A percentile compares a stretch with the other conserved stretches of the same genome.
Evolutionary conservation across 1,140 invertebrate genomes (phyloP).

Genomic region (Episyrphus balteatus): DNA sequence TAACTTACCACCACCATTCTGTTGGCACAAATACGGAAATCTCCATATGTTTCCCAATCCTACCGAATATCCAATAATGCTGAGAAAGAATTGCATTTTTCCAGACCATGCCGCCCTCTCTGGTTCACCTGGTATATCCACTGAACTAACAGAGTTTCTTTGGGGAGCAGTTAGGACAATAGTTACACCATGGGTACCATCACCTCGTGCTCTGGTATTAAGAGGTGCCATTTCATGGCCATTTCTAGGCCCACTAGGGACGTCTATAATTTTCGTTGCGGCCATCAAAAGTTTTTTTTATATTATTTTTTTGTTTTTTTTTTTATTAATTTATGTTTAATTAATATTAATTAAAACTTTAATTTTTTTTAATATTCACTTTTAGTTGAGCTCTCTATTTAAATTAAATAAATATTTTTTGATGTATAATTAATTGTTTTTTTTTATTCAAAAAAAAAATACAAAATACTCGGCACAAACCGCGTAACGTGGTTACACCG

Average conservation of each 20-base stretch:
- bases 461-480: too few species aligned
- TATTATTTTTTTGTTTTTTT: not conserved
- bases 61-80: constrained; percentile 82
- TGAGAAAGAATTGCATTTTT: constrained; percentile 84
- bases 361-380: not conserved
- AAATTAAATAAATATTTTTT: too few species aligned
- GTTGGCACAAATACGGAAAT: constrained; percentile 89
- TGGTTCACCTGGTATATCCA: constrained; percentile 34
- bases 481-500: too few species aligned
- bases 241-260: constrained; percentile 23
- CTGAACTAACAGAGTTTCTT: constrained; percentile 42
- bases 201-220: constrained; percentile 50
- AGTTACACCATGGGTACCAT: constrained; percentile 49
- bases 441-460: too few species aligned
- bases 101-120: constrained; percentile 67
- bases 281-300: constrained; percentile 22
- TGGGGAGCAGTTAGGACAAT: constrained; percentile 46
- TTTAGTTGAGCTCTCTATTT: not conserved
- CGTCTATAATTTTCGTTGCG: constrained; percentile 36
- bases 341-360: not conserved
- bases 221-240: constrained; percentile 68
- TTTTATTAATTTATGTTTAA: constrained; percentile 20
- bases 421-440: too few species aligned
- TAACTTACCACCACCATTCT: constrained; percentile 83
- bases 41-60: constrained; percentile 90